Percentiles rank a stretch among this genome's conserved stretches.
Conservation (phyloP, 53 echinoderm and acorn worm species). For the Arbacia lixula region DNA sequence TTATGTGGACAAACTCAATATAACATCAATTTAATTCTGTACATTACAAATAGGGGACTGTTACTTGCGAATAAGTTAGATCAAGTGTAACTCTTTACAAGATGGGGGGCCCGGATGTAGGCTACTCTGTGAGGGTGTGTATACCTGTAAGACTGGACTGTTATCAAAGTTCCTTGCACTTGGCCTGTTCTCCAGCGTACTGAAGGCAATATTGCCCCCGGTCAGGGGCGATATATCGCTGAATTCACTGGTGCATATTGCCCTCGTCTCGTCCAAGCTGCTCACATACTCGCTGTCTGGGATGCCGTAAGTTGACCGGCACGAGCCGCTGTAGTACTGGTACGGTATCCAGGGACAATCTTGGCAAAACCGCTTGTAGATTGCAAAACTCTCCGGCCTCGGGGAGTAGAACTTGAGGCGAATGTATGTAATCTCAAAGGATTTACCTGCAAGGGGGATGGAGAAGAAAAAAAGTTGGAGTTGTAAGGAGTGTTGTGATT, state of each 20-base stretch:
- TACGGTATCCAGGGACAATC: constrained; percentile 91
- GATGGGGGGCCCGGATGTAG: too few relatives aligned
- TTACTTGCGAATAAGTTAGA: too few relatives aligned
- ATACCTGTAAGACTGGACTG: constrained; percentile 88
- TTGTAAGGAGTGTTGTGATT: too few relatives aligned
- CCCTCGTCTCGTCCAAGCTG: constrained; percentile 71
- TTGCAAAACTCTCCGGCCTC: constrained; percentile 94
- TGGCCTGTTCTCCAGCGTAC: constrained; percentile 90
- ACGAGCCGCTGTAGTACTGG: constrained; percentile 96
- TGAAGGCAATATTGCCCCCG: constrained; percentile 97
- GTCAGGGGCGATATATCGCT: constrained; percentile 97
- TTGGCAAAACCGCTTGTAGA: constrained; percentile 84
- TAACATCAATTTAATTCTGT: too few relatives aligned
- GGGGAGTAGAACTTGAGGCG: constrained; percentile 95
- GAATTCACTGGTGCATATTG: constrained; percentile 88
- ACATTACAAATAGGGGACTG: too few relatives aligned
- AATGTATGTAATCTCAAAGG: constrained; percentile 95
- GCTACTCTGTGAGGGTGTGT: too few relatives aligned
- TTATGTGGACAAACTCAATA: too few relatives aligned
- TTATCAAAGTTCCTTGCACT: constrained; percentile 93
- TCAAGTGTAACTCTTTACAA: too few relatives aligned
- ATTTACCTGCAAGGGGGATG: constrained; percentile 71
- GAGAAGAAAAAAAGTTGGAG: neutral
- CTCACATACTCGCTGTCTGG: constrained; percentile 67
- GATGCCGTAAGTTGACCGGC: constrained; percentile 74